Evolutionary conservation across 1,140 invertebrate genomes (phyloP).

Genomic region (Temnothorax curvispinosus): DNA sequence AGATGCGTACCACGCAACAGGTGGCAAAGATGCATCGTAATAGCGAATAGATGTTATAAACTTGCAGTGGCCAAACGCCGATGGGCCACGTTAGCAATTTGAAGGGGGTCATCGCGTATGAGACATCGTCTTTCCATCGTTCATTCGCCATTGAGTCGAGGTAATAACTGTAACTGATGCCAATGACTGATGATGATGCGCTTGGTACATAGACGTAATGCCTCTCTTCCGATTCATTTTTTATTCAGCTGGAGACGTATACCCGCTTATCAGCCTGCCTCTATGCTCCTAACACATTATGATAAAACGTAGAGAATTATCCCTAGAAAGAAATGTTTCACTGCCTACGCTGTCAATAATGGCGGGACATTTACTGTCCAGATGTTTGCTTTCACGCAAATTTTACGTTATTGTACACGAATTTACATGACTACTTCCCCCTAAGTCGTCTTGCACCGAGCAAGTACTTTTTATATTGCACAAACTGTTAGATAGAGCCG

Average conservation of each 20-base stretch:
- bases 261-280: background rate
- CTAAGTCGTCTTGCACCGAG: background rate
- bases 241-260: conserved; percentile 6
- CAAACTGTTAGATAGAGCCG: no score
- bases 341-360: background rate
- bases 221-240: background rate
- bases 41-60: conserved; percentile 24
- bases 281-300: background rate
- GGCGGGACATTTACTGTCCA: background rate
- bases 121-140: conserved; percentile 38
- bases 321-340: background rate
- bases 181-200: background rate
- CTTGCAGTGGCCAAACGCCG: conserved; percentile 64
- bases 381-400: background rate
- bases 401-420: background rate
- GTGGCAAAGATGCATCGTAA: background rate
- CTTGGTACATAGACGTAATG: background rate
- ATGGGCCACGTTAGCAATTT: conserved; percentile 56
- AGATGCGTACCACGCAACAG: conserved; percentile 27
- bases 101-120: conserved; percentile 52
- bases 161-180: conserved; percentile 30
- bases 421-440: background rate
- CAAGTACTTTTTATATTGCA: background rate
- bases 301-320: background rate
- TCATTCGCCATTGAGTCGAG: conserved; percentile 4